These are phyloP conservation scores for Onychomys torridus DNA, from an alignment of 2,797 vertebrate genomes.

Conservation along the genomic window DNA sequence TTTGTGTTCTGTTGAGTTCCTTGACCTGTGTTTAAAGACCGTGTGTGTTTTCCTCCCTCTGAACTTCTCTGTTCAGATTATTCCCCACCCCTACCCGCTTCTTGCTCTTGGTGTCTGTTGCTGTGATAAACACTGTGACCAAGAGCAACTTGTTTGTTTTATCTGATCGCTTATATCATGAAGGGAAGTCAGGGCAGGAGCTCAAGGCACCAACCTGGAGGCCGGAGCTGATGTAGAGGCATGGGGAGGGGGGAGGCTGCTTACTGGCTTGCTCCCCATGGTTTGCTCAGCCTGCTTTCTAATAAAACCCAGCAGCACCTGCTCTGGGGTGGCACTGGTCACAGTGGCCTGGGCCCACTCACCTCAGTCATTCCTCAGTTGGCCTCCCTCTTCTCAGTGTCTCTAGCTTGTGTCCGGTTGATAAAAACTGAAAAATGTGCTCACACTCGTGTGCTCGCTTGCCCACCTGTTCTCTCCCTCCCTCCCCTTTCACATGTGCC, in stretches of 20 bases:
- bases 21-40: not conserved
- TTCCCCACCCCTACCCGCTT: not conserved
- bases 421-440: not conserved
- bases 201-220: not conserved
- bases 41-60: conserved; percentile 4
- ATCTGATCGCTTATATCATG: not conserved
- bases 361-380: not conserved
- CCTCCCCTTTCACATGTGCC: not conserved
- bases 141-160: not conserved
- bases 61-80: not conserved
- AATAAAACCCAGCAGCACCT: not conserved
- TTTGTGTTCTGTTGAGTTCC: not conserved
- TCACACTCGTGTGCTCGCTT: not conserved
- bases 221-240: not conserved
- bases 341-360: not conserved
- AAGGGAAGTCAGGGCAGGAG: not conserved
- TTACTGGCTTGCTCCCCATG: not conserved
- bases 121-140: not conserved
- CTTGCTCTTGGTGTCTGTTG: not conserved
- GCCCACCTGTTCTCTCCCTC: not conserved
- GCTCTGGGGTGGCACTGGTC: not conserved
- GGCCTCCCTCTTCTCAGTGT: not conserved
- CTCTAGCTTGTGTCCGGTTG: not conserved
- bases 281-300: not conserved
- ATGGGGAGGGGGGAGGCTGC: too few relatives aligned